A percentile compares a stretch with the other conserved stretches of the same genome.
Conservation (phyloP, 2,797 vertebrate genomes). For the Eulemur rubriventer region DNA sequence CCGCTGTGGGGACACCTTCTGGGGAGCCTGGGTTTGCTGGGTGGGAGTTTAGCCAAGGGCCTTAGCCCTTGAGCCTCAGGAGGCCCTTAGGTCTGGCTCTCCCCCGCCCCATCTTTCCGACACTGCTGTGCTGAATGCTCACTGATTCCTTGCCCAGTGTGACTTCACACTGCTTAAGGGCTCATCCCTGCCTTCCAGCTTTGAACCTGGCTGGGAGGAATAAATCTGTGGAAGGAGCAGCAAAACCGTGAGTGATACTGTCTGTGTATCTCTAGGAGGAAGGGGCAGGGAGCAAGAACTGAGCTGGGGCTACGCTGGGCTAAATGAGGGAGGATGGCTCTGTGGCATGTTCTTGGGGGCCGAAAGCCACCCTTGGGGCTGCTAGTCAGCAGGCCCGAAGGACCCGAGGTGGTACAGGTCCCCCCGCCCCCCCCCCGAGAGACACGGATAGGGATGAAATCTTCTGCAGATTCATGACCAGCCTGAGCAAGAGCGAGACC, state of each 20-base stretch:
- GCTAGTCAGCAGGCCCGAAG: neutral
- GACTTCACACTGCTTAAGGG: neutral
- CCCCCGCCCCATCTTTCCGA: neutral
- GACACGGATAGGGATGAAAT: neutral
- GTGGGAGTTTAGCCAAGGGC: neutral
- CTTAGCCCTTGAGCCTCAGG: neutral
- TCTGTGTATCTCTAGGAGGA: neutral
- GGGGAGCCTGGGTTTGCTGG: neutral
- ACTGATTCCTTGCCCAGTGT: neutral
- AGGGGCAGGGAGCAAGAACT: neutral
- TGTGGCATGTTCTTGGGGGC: neutral
- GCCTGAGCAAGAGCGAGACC: neutral
- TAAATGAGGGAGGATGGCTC: too few species aligned
- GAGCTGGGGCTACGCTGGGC: neutral
- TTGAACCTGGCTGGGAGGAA: neutral
- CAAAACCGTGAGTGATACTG: neutral
- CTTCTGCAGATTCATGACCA: neutral
- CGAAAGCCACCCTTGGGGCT: neutral
- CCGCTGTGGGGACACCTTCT: fast-evolving
- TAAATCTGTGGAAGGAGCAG: neutral
- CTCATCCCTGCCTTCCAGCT: neutral
- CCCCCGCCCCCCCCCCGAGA: neutral
- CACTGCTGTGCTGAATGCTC: neutral
- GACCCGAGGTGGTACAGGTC: neutral
- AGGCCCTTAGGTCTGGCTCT: neutral